phyloP scores from a whole-genome alignment of 2,888 invertebrate genomes.

The Eristalis tenax region DNA sequence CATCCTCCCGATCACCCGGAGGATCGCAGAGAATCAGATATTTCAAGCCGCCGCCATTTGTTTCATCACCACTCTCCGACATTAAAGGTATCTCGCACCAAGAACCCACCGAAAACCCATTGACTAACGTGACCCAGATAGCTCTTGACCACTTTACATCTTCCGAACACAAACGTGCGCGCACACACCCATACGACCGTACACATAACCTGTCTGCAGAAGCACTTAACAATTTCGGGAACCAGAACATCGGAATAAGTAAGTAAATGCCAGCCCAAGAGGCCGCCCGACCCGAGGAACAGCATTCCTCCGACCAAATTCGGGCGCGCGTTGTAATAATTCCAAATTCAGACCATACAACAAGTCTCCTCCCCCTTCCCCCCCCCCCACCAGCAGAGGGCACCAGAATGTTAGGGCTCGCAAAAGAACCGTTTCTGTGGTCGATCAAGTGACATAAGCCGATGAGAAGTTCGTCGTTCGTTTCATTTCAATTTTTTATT shows the following conservation, averaged over 20 bases:
- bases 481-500: background rate
- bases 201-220: conserved; percentile 52
- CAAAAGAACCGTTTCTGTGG: conserved; percentile 64
- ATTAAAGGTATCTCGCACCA: conserved; percentile 21
- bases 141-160: conserved; percentile 53
- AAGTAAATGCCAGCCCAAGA: conserved; percentile 44
- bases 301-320: conserved; percentile 27
- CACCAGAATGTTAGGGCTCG: conserved; percentile 41
- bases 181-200: background rate
- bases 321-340: conserved; percentile 13
- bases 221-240: conserved; percentile 26
- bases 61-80: conserved; percentile 42
- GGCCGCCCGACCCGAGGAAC: background rate
- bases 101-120: conserved; percentile 19
- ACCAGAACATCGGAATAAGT: conserved; percentile 45
- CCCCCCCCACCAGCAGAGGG: background rate
- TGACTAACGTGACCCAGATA: conserved; percentile 59
- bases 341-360: conserved; percentile 39
- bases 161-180: conserved; percentile 9
- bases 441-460: conserved; percentile 66
- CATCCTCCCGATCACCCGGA: background rate
- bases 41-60: conserved; percentile 12
- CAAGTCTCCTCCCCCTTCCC: background rate
- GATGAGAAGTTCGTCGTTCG: conserved; percentile 10
- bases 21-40: background rate